Evolutionary conservation across 2,797 vertebrate genomes (phyloP).

Genomic region (Spinus pinus): DNA sequence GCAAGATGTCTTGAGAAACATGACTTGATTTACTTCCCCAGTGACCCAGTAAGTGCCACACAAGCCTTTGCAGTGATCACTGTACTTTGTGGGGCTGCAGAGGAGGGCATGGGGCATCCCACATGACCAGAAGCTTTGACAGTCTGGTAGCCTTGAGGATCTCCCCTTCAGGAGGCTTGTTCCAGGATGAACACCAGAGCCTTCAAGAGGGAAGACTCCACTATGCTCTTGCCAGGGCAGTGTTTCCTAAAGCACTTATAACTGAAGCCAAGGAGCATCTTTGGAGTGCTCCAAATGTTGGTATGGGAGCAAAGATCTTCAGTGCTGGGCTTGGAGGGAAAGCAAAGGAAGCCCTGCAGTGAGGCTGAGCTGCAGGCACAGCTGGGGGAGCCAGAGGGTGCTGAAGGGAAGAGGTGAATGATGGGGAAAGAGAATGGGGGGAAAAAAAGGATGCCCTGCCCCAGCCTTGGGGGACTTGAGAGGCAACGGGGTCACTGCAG

Average conservation of each 20-base stretch:
- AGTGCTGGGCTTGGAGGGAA: background rate
- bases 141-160: background rate
- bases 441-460: background rate
- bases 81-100: background rate
- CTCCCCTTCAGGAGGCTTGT: background rate
- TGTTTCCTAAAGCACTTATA: background rate
- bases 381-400: background rate
- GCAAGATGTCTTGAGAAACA: background rate
- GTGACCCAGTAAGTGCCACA: background rate
- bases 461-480: background rate
- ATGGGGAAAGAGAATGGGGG: background rate
- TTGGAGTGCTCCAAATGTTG: background rate
- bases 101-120: background rate
- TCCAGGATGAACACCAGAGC: background rate
- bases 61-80: background rate
- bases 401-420: background rate
- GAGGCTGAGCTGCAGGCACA: background rate
- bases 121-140: background rate
- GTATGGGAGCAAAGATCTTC: background rate
- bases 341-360: background rate
- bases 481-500: background rate
- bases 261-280: background rate
- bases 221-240: background rate
- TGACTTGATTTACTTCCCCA: background rate
- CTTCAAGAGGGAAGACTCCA: background rate